Evolutionary conservation across 2,888 invertebrate species (phyloP).

Genomic region (Rhagium mordax): DNA sequence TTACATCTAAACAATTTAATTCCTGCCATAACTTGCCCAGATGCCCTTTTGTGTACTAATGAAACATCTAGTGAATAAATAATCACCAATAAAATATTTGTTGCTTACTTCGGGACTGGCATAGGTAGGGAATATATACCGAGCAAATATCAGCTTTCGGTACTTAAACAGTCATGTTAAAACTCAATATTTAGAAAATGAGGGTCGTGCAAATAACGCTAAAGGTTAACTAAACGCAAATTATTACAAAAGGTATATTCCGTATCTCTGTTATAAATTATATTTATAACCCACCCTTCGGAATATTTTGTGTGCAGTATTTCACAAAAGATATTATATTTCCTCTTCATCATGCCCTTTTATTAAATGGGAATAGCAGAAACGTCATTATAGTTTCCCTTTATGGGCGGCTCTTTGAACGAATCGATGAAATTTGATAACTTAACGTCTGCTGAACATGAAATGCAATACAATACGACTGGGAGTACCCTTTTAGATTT

Average conservation of each 20-base stretch:
- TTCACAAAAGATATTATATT: constrained; percentile 27
- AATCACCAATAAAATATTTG: too few species aligned
- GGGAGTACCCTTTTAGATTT: constrained; percentile 6
- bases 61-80: too few species aligned
- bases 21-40: too few species aligned
- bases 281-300: not conserved
- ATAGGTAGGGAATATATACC: too few species aligned
- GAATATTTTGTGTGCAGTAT: not conserved
- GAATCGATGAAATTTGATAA: constrained; percentile 23
- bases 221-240: constrained; percentile 1
- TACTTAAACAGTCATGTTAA: too few species aligned
- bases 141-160: too few species aligned
- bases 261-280: not conserved
- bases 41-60: too few species aligned
- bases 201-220: not conserved
- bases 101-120: too few species aligned
- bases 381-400: constrained; percentile 23
- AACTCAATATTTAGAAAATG: not conserved
- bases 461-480: not conserved
- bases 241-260: constrained; percentile 1
- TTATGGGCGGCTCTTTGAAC: not conserved
- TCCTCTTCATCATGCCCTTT: constrained; percentile 21
- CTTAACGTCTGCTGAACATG: constrained; percentile 14
- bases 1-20: too few species aligned
- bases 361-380: constrained; percentile 24